Conservation (phyloP, 2,113 vertebrate genomes). For the Menidia beryllina region DNA sequence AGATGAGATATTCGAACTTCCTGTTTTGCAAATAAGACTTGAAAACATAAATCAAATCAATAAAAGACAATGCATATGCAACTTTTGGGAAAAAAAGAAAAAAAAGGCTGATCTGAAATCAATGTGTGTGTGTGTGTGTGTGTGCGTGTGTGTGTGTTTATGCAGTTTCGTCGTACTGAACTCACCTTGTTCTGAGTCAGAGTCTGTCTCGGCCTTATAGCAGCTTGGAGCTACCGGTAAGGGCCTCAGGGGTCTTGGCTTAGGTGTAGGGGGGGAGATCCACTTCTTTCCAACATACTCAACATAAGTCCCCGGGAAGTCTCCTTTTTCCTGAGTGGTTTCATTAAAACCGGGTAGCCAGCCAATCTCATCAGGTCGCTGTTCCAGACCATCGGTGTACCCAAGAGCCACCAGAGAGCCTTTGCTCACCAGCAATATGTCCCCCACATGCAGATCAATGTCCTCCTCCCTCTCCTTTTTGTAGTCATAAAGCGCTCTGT, state of each 20-base stretch:
- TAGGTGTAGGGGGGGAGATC: slow-evolving; percentile 95
- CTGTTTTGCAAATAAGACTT: background rate
- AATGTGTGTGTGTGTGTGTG: background rate
- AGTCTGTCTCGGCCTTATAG: slow-evolving; percentile 85
- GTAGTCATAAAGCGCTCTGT: slow-evolving; percentile 95
- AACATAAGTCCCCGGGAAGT: slow-evolving; percentile 98
- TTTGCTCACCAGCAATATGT: slow-evolving; percentile 93
- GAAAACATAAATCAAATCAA: background rate
- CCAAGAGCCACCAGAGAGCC: slow-evolving; percentile 90
- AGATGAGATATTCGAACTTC: no score
- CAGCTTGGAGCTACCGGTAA: slow-evolving; percentile 91
- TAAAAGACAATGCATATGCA: no score
- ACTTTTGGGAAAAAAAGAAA: background rate
- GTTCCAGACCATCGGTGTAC: slow-evolving; percentile 91
- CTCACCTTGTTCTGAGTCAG: slow-evolving; percentile 92
- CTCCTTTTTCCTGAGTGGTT: slow-evolving; percentile 94
- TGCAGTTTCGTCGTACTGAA: slow-evolving; percentile 9
- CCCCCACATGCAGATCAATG: slow-evolving; percentile 93
- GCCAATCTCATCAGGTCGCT: slow-evolving; percentile 93
- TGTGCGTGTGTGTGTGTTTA: no score
- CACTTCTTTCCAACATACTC: slow-evolving; percentile 95
- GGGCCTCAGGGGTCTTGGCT: slow-evolving; percentile 93
- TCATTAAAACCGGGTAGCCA: slow-evolving; percentile 97
- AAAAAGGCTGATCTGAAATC: background rate
- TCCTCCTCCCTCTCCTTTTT: slow-evolving; percentile 97